Conservation (phyloP, 1,140 invertebrate genomes). For the Sitobion miscanthi region DNA sequence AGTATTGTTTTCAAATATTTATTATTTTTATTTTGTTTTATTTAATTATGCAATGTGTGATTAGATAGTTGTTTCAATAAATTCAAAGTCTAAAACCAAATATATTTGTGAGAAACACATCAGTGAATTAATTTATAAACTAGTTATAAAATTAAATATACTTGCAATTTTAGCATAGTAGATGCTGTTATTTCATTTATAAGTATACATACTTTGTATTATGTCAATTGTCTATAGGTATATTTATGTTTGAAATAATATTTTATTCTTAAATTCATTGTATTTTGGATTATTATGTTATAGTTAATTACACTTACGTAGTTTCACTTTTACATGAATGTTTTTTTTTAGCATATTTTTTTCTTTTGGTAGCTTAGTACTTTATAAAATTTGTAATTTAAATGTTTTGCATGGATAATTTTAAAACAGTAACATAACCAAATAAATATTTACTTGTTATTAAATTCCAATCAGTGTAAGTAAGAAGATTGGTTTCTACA, state of each 20-base stretch:
- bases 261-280: background rate
- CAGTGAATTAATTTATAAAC: background rate
- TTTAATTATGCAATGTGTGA: background rate
- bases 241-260: background rate
- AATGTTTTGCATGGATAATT: background rate
- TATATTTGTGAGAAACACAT: background rate
- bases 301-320: background rate
- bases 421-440: background rate
- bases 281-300: background rate
- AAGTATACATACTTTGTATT: background rate
- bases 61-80: conserved; percentile 3
- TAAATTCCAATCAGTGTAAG: background rate
- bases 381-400: background rate
- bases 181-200: background rate
- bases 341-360: background rate
- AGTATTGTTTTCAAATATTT: background rate
- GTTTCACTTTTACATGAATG: background rate
- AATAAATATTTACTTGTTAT: background rate
- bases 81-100: background rate
- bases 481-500: background rate
- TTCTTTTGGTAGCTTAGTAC: background rate
- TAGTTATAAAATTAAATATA: background rate
- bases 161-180: background rate
- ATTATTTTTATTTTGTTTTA: background rate
- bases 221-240: background rate